Conservation (phyloP, 2,888 invertebrate species). For the Drosophila recens region DNA sequence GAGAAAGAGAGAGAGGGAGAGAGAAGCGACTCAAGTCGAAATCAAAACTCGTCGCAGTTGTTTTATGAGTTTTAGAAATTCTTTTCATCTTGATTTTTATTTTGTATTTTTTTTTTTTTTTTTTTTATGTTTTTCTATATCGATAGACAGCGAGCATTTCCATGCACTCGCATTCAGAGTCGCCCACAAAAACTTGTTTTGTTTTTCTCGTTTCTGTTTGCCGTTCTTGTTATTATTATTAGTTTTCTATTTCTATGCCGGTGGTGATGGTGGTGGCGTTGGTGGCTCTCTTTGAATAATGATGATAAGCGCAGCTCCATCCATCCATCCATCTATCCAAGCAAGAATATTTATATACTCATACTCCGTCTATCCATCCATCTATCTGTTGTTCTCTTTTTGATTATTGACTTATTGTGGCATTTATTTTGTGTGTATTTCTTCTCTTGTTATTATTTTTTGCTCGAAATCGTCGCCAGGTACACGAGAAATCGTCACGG, state of each 20-base stretch:
- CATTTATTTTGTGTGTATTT: constrained; percentile 45
- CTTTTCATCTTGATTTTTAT: constrained; percentile 48
- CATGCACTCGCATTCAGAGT: constrained; percentile 55
- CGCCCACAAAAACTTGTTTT: constrained; percentile 68
- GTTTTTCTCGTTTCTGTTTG: constrained; percentile 68
- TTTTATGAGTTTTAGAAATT: constrained; percentile 77
- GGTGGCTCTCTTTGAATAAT: constrained; percentile 81
- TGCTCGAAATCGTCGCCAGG: constrained; percentile 66
- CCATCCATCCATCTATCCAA: constrained; percentile 37
- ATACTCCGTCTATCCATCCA: constrained; percentile 19
- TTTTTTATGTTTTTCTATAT: constrained; percentile 8
- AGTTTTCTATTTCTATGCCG: constrained; percentile 65
- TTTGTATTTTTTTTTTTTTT: neutral
- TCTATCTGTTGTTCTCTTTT: constrained; percentile 52
- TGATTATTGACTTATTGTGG: constrained; percentile 79
- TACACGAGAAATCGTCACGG: constrained; percentile 76
- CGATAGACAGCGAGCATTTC: constrained; percentile 29
- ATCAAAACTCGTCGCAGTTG: constrained; percentile 76
- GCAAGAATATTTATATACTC: constrained; percentile 32
- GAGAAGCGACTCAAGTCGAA: constrained; percentile 50
- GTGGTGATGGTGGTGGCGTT: constrained; percentile 68
- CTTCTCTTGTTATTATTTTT: constrained; percentile 29
- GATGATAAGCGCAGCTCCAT: constrained; percentile 73
- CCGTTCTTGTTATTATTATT: constrained; percentile 79
- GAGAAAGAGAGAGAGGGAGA: neutral